A percentile compares a stretch with the other conserved stretches of the same genome.
Evolutionary conservation across 2,888 invertebrate species (phyloP).

Genomic region (Ditula angustiorana): DNA sequence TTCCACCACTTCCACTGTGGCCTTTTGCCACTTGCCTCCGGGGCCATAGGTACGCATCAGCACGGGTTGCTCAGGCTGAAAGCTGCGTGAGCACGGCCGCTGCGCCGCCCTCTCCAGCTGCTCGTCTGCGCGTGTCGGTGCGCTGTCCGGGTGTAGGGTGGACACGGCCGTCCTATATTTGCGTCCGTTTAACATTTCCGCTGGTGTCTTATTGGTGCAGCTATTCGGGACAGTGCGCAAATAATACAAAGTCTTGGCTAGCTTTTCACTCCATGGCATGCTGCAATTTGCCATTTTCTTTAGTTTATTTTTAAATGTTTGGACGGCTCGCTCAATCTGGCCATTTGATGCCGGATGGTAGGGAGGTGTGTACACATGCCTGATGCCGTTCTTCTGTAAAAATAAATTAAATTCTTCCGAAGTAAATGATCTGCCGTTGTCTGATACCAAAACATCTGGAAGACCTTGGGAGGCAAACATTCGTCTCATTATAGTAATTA

Average conservation of each 20-base stretch:
- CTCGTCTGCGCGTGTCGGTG: no score
- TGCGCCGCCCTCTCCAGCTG: no score
- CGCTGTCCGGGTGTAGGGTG: background rate
- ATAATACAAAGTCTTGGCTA: conserved; percentile 28
- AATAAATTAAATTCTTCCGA: no score
- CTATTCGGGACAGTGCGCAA: conserved; percentile 15
- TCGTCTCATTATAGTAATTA: no score
- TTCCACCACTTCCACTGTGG: background rate
- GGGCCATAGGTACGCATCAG: conserved; percentile 1
- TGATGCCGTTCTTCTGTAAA: no score
- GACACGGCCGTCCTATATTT: conserved; percentile 19
- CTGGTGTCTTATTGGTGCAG: conserved; percentile 34
- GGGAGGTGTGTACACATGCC: no score
- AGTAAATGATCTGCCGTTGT: no score
- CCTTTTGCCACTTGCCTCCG: background rate
- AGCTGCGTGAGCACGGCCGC: no score
- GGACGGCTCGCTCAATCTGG: no score
- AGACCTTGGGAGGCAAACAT: no score
- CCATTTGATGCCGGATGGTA: no score
- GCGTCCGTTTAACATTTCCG: conserved; percentile 38
- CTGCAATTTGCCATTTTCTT: conserved; percentile 41
- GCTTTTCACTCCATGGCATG: conserved; percentile 45
- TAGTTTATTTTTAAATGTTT: conserved; percentile 33
- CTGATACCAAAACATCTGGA: no score
- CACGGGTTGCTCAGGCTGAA: background rate